Percentiles rank a stretch among this genome's conserved stretches.
phyloP scores from a whole-genome alignment of 2,888 invertebrate species.

The Melanchra persicariae region DNA sequence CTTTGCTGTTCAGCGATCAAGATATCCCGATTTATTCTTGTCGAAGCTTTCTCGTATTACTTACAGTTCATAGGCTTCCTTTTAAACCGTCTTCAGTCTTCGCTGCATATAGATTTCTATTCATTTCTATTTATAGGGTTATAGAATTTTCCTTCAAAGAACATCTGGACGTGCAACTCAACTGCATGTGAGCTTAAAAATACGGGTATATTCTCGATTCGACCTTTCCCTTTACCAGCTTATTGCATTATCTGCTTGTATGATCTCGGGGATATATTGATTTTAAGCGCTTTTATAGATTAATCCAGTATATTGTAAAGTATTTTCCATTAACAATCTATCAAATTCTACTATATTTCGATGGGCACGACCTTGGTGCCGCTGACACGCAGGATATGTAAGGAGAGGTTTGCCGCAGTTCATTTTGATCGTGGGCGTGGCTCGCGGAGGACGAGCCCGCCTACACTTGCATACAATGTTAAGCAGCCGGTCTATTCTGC shows the following conservation, averaged over 20 bases:
- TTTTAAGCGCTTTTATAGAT: background rate
- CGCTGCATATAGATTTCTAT: background rate
- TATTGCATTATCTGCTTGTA: background rate
- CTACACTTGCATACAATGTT: background rate
- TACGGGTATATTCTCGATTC: background rate
- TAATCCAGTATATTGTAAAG: background rate
- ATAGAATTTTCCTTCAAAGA: background rate
- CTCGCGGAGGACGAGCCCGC: background rate
- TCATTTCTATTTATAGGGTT: background rate
- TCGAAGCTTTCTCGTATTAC: background rate
- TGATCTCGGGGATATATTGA: background rate
- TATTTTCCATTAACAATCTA: background rate
- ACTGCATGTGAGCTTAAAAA: too few species aligned
- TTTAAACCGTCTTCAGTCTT: background rate
- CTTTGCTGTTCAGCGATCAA: background rate
- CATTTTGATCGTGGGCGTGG: background rate
- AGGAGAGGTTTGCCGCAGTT: background rate
- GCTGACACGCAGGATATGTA: background rate
- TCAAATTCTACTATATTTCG: background rate
- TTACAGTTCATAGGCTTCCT: background rate
- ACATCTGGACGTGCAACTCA: too few species aligned
- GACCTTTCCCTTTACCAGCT: background rate
- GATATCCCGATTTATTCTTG: background rate
- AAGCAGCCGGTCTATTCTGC: too few species aligned
- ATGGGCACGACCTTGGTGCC: background rate